These are phyloP conservation scores for Andrena chrysosceles DNA, from an alignment of 2,888 invertebrate species.

Conservation along the genomic window DNA sequence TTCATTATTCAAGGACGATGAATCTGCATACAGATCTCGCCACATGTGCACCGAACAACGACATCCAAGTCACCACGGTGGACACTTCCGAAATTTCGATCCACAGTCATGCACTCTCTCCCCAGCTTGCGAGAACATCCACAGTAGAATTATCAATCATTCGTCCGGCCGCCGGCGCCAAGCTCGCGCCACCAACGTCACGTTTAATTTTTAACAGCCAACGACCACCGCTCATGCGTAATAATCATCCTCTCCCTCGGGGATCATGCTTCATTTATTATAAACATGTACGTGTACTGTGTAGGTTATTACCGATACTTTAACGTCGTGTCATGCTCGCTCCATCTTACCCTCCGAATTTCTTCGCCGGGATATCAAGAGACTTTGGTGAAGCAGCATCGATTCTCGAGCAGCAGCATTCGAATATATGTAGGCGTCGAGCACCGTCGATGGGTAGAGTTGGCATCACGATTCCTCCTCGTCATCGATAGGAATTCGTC, in stretches of 20 bases:
- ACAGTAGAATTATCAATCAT: constrained; percentile 13
- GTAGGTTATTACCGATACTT: no score
- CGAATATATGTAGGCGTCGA: not conserved
- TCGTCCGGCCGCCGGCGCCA: not conserved
- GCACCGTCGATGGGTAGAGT: not conserved
- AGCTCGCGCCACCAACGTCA: constrained; percentile 4
- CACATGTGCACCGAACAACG: not conserved
- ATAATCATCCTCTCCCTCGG: constrained; percentile 14
- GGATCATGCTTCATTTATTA: not conserved
- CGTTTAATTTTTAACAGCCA: constrained; percentile 2
- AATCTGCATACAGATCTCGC: not conserved
- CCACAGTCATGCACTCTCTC: constrained; percentile 3
- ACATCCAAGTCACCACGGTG: not conserved
- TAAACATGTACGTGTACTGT: no score
- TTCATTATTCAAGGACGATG: not conserved
- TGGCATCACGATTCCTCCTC: not conserved
- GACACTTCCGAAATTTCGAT: not conserved
- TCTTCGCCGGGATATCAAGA: no score
- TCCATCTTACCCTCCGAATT: no score
- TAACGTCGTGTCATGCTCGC: no score
- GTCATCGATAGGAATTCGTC: not conserved
- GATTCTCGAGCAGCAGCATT: not conserved
- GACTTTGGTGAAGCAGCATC: no score
- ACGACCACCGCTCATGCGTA: constrained; percentile 28
- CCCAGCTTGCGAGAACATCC: not conserved